Percentiles rank a stretch among this genome's conserved stretches.
Conservation (phyloP, 2,113 vertebrate genomes). For the Scophthalmus maximus region DNA sequence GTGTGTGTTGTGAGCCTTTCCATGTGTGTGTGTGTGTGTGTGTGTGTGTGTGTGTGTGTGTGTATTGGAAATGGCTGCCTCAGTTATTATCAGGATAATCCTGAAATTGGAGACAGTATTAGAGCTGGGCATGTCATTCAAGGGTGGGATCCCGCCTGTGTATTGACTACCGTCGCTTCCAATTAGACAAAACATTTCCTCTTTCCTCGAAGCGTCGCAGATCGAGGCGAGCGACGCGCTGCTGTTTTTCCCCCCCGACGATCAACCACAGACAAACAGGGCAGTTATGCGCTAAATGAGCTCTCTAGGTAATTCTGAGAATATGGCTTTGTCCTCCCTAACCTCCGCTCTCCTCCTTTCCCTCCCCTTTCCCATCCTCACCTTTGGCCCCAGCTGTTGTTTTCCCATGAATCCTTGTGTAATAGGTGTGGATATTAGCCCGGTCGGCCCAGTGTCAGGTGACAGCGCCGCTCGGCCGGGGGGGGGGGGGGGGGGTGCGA, state of each 20-base stretch:
- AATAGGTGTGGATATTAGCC: slow-evolving; percentile 77
- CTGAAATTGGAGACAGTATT: slow-evolving; percentile 82
- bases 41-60: slow-evolving; percentile 58
- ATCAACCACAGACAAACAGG: slow-evolving; percentile 51
- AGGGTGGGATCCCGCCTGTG: slow-evolving; percentile 73
- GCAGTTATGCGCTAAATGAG: slow-evolving; percentile 49
- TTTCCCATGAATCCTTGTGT: slow-evolving; percentile 76
- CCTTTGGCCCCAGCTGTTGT: slow-evolving; percentile 73
- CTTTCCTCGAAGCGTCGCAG: slow-evolving; percentile 73
- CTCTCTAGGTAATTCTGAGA: slow-evolving; percentile 58
- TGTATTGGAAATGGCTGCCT: slow-evolving; percentile 76
- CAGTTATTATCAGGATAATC: slow-evolving; percentile 81
- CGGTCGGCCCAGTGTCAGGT: slow-evolving; percentile 70
- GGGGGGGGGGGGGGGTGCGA: slow-evolving; percentile 44
- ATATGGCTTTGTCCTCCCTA: slow-evolving; percentile 56
- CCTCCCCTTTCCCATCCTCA: slow-evolving; percentile 57
- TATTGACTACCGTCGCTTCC: slow-evolving; percentile 80
- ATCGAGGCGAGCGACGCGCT: slow-evolving; percentile 48
- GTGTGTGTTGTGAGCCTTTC: slow-evolving; percentile 47
- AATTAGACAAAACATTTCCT: slow-evolving; percentile 81
- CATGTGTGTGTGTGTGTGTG: slow-evolving; percentile 56
- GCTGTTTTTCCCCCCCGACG: slow-evolving; percentile 46
- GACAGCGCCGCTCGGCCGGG: slow-evolving; percentile 64
- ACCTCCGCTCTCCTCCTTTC: slow-evolving; percentile 49
- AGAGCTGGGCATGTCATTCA: slow-evolving; percentile 77